Evolutionary conservation across 2,797 vertebrate species (phyloP).

Genomic region (Clamator glandarius): DNA sequence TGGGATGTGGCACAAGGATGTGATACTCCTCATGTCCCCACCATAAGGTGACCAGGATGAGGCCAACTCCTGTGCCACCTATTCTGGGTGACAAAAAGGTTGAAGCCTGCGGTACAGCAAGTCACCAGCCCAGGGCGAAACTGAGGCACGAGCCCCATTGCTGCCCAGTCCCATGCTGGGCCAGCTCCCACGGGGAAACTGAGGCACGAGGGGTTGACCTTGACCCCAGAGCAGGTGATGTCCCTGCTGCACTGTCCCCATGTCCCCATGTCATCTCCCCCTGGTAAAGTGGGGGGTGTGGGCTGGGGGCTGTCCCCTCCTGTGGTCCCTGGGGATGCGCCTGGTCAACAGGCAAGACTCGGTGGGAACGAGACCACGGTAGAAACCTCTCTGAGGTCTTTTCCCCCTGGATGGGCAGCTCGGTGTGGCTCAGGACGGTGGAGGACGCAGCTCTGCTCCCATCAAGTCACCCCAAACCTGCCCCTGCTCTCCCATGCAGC

Average conservation of each 20-base stretch:
- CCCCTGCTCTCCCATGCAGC: fast-evolving
- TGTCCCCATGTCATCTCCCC: neutral
- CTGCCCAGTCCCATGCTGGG: neutral
- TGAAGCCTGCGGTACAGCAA: neutral
- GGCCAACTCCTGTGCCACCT: fast-evolving
- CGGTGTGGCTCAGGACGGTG: fast-evolving
- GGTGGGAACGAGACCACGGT: fast-evolving
- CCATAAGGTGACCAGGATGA: fast-evolving
- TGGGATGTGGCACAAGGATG: neutral
- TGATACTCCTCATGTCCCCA: fast-evolving
- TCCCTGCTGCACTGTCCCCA: too few relatives aligned
- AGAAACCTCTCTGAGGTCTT: neutral
- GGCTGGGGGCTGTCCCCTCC: neutral
- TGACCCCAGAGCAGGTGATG: neutral
- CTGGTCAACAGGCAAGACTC: neutral
- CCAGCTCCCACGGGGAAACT: neutral
- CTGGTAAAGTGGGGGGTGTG: fast-evolving
- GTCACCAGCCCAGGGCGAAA: fast-evolving
- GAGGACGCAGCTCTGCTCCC: fast-evolving
- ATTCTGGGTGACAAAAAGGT: neutral
- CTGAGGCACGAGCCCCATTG: neutral
- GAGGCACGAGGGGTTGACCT: neutral
- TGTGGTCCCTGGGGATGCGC: fast-evolving
- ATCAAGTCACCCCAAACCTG: fast-evolving
- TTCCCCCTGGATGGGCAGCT: neutral